Evolutionary conservation across 2,113 vertebrate species (phyloP), one percentile per base, ranked within the genome.

Genomic region (Formicarius rufipectus): DNA sequence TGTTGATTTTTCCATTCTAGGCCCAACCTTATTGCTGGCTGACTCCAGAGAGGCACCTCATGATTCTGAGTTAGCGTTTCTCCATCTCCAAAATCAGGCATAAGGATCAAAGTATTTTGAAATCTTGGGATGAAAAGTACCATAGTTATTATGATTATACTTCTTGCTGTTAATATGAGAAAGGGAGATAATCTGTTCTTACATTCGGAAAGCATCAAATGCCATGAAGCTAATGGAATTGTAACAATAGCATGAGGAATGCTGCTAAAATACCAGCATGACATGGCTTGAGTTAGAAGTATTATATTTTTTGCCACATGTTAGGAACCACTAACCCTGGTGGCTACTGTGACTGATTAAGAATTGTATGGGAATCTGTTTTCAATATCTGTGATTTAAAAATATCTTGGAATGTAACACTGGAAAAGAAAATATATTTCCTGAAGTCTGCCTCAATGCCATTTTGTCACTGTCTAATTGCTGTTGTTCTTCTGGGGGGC

Each of bases 341-440:
- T 92, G 83, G 86, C 92, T 96, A 95, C 93, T 96, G 92, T 87
- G 89, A 94, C 88, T 93, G 84, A 95, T 95, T 95, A 95, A 90
- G 68, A 93, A 90, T 91, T 95, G 78, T 95, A 92, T 90, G 82
- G 82, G 83, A 92, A 88, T 93, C 94, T 96, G 94, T 88, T 96
- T 96, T 87, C 59, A 95, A 93, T 96, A 96, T 72, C 49, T 93
- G 33, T 71, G 88, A 52, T 91, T 89, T 96, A 93, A 97, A 97
- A 97, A 96, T 95, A 97, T 81, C 95, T 93, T 95, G 89, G 91
- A 93, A 84, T 78, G 64, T 62, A 78, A 68, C 53, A 75, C 39
- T 95, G 93, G 87, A 86, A 91, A 96, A 95, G 45, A 93, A 94
- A 92, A 89, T 42, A 9, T 30, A 75, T 91, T 86, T 97, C 87